Evolutionary conservation across 2,888 invertebrate species (phyloP), one percentile per base, ranked within the genome.

Genomic region (Dasypolia templi): DNA sequence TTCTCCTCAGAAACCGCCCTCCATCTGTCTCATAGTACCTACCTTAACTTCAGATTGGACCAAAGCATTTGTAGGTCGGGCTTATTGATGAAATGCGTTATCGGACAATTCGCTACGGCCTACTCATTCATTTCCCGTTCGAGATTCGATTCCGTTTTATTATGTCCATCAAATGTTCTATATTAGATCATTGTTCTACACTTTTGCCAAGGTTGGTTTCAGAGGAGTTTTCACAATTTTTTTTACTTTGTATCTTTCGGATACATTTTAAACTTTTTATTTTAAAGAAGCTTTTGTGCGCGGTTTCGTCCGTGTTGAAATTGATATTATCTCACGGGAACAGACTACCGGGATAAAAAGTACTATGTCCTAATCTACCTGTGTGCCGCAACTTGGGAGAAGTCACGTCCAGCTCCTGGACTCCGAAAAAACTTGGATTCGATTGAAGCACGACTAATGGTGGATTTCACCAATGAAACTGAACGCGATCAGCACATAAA

Each of bases 91-190:
- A 83, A 87, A 86, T 85, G 81, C 88, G 84, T 89, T 90, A 90
- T 90, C 89, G 82, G 83, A 87, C 87, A 88, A 89, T 89, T 86
- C 84, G 77, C 74, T 81, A 82, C 87, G 87, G 87, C 87, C 86
- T 80, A 81, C 82, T 81, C 75, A 66, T 56, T 90, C 83, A 91
- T 92, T 92, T 92, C 89, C 90, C 86, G 82, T 82, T 84, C 84
- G 87, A 86, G 88, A 92, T 92, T 90, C 85, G 85, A 88, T 88
- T 86, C 76, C 81, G 77, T 83, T 88, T 87, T 86, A 89, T 84
- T n/a, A 82, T 77, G 84, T 82, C 70, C 29, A 83, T 79, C 71
- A 83, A 81, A 72, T 55, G 53, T 39, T 62, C 53, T 82, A 72
- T 68, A 82, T 72, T 75, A 65, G 63, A 81, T 64, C 70, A 80